phyloP scores from a whole-genome alignment of 2,888 invertebrate species.

The Pollenia angustigena region DNA sequence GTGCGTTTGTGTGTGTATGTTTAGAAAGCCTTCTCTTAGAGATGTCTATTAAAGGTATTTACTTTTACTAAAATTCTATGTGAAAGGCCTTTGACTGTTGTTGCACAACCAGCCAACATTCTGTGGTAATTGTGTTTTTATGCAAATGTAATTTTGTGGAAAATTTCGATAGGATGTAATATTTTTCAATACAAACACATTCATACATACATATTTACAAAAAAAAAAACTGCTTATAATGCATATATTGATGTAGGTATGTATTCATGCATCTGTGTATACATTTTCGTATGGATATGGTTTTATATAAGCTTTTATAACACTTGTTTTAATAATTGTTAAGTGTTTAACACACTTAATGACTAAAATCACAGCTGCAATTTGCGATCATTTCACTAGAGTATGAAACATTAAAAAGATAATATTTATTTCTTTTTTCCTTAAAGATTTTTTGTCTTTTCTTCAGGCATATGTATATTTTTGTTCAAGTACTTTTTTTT shows the following conservation, averaged over 20 bases:
- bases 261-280: no score
- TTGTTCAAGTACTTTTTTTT: background rate
- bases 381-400: constrained; percentile 31
- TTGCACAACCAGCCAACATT: constrained; percentile 25
- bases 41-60: constrained; percentile 68
- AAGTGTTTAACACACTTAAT: constrained; percentile 66
- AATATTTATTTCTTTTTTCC: background rate
- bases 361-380: constrained; percentile 51
- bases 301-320: constrained; percentile 61
- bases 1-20: background rate
- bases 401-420: constrained; percentile 28
- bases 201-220: background rate
- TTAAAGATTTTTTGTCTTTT: background rate
- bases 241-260: background rate
- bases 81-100: constrained; percentile 62
- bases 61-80: constrained; percentile 58
- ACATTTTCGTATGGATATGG: background rate
- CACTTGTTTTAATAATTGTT: constrained; percentile 67
- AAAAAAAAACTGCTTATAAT: background rate
- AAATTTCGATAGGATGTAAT: constrained; percentile 78
- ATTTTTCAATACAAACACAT: constrained; percentile 52
- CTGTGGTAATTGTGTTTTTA: constrained; percentile 78
- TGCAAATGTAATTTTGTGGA: constrained; percentile 82
- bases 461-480: background rate
- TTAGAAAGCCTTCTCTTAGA: constrained; percentile 58